Conservation (phyloP, 2,113 vertebrate genomes). For the Eclectus roratus region DNA sequence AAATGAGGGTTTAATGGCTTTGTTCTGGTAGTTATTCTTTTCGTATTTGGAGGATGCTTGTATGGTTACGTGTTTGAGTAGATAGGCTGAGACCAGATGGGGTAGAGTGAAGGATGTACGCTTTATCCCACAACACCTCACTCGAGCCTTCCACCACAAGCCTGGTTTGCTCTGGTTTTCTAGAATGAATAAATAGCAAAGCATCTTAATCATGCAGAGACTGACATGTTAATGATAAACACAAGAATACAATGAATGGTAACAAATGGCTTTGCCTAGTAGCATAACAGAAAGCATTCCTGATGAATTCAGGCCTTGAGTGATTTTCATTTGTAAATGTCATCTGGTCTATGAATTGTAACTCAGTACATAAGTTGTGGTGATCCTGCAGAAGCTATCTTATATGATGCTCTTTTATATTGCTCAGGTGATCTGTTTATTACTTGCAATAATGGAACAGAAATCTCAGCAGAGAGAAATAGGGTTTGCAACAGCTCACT, state of each 20-base stretch:
- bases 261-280: not conserved
- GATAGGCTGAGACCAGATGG: not conserved
- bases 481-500: not conserved
- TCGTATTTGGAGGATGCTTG: not conserved
- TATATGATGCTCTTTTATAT: rapidly evolving
- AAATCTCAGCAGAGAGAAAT: not conserved
- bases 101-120: not conserved
- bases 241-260: not conserved
- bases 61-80: not conserved
- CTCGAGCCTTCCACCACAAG: not conserved
- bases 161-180: not conserved
- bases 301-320: not conserved
- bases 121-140: not conserved
- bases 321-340: not conserved
- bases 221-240: not conserved
- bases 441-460: not conserved
- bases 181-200: not conserved
- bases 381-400: not conserved
- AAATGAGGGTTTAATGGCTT: not conserved
- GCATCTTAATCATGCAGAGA: not conserved
- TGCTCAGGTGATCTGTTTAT: not conserved
- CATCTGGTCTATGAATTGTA: not conserved
- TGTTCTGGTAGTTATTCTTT: not conserved
- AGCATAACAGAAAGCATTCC: not conserved
- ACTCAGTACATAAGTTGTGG: rapidly evolving